phyloP scores from a whole-genome alignment of 2,113 vertebrate species.

The Fulmarus glacialis region DNA sequence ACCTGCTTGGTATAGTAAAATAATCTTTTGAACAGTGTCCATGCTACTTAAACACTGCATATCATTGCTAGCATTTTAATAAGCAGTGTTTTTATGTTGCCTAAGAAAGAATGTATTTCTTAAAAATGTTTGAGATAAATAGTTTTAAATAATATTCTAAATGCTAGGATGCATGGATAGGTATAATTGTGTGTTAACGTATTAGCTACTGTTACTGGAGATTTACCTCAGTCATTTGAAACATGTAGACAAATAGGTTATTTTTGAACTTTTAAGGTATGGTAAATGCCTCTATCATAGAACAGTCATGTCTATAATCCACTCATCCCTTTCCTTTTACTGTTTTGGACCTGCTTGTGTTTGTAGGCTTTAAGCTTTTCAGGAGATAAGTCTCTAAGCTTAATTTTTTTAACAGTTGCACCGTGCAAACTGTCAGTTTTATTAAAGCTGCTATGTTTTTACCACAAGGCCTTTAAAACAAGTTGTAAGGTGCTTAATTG shows the following conservation, averaged over 20 bases:
- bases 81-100: neutral
- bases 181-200: neutral
- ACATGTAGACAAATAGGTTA: neutral
- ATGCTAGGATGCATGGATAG: neutral
- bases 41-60: neutral
- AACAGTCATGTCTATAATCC: neutral
- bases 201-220: neutral
- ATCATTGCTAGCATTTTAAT: neutral
- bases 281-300: neutral
- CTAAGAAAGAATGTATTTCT: neutral
- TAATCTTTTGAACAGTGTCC: neutral
- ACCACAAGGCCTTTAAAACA: neutral
- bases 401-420: neutral
- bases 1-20: neutral
- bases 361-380: neutral
- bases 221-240: neutral
- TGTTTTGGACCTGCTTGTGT: neutral
- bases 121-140: neutral
- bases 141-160: neutral
- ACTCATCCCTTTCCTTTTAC: neutral
- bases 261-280: neutral
- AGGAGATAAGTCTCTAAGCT: neutral
- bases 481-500: neutral
- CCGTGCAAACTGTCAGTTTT: neutral
- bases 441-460: neutral